Evolutionary conservation across 2,113 vertebrate species (phyloP), one percentile per base, ranked within the genome.

Genomic region (Riparia riparia): DNA sequence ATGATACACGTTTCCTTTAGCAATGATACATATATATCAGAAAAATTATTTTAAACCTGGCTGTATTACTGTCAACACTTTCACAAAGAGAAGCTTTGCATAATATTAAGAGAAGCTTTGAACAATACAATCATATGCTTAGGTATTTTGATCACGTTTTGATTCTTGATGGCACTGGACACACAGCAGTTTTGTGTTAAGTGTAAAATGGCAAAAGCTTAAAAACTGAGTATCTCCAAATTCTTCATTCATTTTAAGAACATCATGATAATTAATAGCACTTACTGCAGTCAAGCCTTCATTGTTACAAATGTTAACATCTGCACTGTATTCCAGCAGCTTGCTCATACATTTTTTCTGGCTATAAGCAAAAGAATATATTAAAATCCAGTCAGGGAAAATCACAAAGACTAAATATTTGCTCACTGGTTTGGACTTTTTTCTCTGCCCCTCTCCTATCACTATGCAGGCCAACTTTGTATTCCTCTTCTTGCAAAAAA

Each of bases 231-330:
- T 29, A 58, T 28, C 54, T 77, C 71, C n/a, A 56, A 81, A 66
- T 39, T 74, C 49, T 78, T 77, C 34, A 25, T 50, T 74, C 9
- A 22, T 56, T 85, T 94, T 34, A 83, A 63, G 71, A 93, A 28
- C 32, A 73, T 5, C 13, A 58, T 24, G 12, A 87, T 86, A 96
- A 95, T 50, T 70, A 86, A 70, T 14, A 93, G 60, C 41, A 99
- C 99, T 99, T 98, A 99, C 99, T 96, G 99, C 99, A 78, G 99
- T 99, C 93, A 99, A 98, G 39, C 99, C 99, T 98, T 99, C 99
- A 58, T 99, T 99, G 98, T 99, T 99, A 97, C 99, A 99, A 97
- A 99, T 99, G 98, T 99, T 99, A 94, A 99, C 99, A 97, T 99
- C 99, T 37, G 99, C 99, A 91, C 98, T 98, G 95, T 98, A 99